Percentiles rank a stretch among this genome's conserved stretches.
phyloP scores from a whole-genome alignment of 1,140 invertebrate genomes.

The Psix sp. region DNA sequence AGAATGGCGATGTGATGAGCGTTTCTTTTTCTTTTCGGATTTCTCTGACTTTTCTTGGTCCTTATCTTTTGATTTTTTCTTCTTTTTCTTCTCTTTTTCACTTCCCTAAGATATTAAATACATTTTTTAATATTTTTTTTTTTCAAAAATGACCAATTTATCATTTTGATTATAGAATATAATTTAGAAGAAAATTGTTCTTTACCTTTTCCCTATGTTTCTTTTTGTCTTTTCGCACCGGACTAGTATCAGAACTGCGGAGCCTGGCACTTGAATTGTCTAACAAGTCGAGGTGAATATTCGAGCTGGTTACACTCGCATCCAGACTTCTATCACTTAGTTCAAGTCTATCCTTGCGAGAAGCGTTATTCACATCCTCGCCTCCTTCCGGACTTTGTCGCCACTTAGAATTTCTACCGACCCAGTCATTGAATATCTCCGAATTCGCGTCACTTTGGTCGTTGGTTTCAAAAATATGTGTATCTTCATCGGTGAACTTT shows the following conservation, averaged over 20 bases:
- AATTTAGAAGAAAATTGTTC: background rate
- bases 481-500: conserved; percentile 61
- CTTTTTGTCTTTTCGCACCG: conserved; percentile 77
- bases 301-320: conserved; percentile 78
- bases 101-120: conserved; percentile 76
- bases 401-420: conserved; percentile 78
- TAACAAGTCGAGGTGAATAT: conserved; percentile 78
- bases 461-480: conserved; percentile 70
- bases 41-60: conserved; percentile 72
- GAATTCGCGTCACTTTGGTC: conserved; percentile 77
- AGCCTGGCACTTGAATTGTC: conserved; percentile 75
- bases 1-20: conserved; percentile 66
- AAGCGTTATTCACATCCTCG: conserved; percentile 78
- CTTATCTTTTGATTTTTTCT: conserved; percentile 72
- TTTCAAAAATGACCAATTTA: too few relatives aligned
- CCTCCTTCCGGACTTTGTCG: conserved; percentile 81
- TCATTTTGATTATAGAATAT: too few relatives aligned
- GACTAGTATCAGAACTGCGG: conserved; percentile 74
- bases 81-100: conserved; percentile 78
- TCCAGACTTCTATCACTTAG: conserved; percentile 78
- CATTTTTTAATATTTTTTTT: too few relatives aligned
- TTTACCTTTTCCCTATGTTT: conserved; percentile 79
- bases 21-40: conserved; percentile 73
- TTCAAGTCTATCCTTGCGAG: conserved; percentile 75
- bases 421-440: conserved; percentile 79